Conservation (phyloP, 2,113 vertebrate genomes). For the Asarcornis scutulata region DNA sequence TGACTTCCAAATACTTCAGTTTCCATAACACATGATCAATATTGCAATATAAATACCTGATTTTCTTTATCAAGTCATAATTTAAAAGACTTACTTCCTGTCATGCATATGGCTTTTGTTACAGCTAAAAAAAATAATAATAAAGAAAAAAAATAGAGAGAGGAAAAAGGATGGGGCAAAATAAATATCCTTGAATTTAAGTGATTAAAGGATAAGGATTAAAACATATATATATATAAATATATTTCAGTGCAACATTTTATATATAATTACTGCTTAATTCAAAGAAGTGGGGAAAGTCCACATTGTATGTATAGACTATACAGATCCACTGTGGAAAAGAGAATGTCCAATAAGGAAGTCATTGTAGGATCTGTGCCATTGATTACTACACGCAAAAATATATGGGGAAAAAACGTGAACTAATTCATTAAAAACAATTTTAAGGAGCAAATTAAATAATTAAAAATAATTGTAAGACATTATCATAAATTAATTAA, state of each 20-base stretch:
- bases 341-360: background rate
- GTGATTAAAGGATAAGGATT: no score
- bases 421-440: conserved; percentile 59
- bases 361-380: background rate
- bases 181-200: background rate
- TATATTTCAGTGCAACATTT: background rate
- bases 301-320: background rate
- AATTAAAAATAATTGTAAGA: background rate
- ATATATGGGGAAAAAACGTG: background rate
- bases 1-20: background rate
- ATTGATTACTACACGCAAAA: background rate
- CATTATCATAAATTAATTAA: conserved; percentile 21
- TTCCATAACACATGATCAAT: background rate
- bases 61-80: background rate
- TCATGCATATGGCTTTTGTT: background rate
- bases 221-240: no score
- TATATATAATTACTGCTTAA: background rate
- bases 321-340: background rate
- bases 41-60: background rate
- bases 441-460: conserved; percentile 37
- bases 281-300: background rate
- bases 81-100: background rate
- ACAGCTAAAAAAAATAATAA: background rate
- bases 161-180: background rate
- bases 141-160: background rate